Percentiles rank a stretch among this genome's conserved stretches.
These are phyloP conservation scores for Anneissia japonica DNA, from an alignment of 35 echinoderm and acorn worm genomes.

Conservation along the genomic window DNA sequence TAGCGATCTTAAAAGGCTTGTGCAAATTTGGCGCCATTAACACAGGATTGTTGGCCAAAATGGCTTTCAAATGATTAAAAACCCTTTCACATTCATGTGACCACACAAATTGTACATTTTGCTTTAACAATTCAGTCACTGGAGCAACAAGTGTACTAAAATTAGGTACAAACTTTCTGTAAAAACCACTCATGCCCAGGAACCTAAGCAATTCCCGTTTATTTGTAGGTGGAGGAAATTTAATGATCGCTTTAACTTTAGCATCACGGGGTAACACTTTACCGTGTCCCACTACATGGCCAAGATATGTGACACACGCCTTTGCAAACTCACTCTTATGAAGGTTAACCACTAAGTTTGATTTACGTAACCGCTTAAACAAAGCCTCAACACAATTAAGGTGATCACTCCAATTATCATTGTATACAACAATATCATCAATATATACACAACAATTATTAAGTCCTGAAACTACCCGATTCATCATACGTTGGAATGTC, in stretches of 20 bases:
- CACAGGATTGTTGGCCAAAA: no score
- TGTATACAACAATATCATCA: slow-evolving; percentile 51
- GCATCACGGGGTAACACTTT: slow-evolving; percentile 21
- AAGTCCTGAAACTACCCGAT: not conserved
- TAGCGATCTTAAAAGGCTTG: no score
- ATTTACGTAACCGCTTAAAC: slow-evolving; percentile 18
- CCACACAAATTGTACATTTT: no score
- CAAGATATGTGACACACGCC: slow-evolving; percentile 32
- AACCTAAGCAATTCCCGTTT: slow-evolving; percentile 11
- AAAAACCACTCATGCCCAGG: not conserved
- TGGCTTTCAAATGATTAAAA: no score
- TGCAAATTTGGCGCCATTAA: no score
- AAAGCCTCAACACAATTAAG: not conserved
- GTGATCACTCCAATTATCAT: slow-evolving; percentile 32
- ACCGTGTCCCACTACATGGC: slow-evolving; percentile 47
- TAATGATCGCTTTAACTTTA: slow-evolving; percentile 17
- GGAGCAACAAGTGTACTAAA: no score
- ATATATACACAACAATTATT: slow-evolving; percentile 31
- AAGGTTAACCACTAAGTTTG: slow-evolving; percentile 44
- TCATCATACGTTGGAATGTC: slow-evolving; percentile 62
- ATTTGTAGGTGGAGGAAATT: slow-evolving; percentile 21
- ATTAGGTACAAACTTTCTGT: no score
- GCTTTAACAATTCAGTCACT: no score
- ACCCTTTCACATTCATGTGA: no score
- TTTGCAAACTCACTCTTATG: slow-evolving; percentile 33